Conservation (phyloP, 2,797 vertebrate genomes). For the Microtus californicus region DNA sequence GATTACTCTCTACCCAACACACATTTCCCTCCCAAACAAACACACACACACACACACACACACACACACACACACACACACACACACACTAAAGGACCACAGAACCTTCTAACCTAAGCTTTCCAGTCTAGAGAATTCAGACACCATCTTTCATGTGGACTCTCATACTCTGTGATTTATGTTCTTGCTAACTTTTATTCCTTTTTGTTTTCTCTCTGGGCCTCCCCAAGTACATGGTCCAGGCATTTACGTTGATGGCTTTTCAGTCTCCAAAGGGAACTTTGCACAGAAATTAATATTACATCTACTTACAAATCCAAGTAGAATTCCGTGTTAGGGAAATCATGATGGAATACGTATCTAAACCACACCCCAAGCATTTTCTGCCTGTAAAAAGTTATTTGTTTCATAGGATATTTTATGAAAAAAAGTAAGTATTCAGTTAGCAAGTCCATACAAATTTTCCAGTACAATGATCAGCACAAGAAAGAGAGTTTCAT, state of each 20-base stretch:
- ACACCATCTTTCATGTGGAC: accelerated
- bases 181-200: not conserved
- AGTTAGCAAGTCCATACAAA: not conserved
- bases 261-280: not conserved
- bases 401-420: not conserved
- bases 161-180: not conserved
- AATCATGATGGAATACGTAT: not conserved
- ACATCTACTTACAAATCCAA: not conserved
- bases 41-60: not conserved
- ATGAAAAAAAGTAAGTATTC: not conserved
- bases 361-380: not conserved
- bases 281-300: not conserved
- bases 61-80: not conserved
- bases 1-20: no score
- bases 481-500: accelerated
- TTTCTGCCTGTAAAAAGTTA: not conserved
- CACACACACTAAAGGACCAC: not conserved
- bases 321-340: not conserved
- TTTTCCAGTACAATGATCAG: not conserved
- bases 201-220: not conserved
- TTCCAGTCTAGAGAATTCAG: not conserved
- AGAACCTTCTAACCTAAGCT: not conserved
- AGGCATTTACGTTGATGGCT: not conserved
- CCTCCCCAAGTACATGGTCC: not conserved
- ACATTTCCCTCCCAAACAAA: not conserved